Evolutionary conservation across 2,113 vertebrate genomes (phyloP), one percentile per base, ranked within the genome.

Genomic region (Antigone vipio): DNA sequence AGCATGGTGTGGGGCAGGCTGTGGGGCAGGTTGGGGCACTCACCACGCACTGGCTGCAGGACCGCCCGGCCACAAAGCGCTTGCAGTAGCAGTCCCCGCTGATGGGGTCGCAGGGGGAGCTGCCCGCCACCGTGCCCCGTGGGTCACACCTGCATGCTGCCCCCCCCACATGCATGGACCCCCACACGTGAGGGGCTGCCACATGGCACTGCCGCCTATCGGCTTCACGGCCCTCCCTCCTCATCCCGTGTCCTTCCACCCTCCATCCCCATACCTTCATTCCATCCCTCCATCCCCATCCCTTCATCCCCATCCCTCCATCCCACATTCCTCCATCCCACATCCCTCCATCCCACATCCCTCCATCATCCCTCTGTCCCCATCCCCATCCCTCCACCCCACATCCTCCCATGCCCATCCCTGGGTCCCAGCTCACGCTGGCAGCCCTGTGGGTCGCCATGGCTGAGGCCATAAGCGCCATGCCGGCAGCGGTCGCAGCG

Each of bases 11-110:
- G 81, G 86, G 49, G 44, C 34, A 58, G 49, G 15, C 9, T 17
- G 42, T 12, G 55, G 58, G 30, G 71, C n/a, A 27, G 60, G 22
- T 32, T 29, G 45, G 19, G 53, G 52, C 47, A 97, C 98, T 98
- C 73, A 99, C 98, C 99, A 99, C 95, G 49, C 99, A 99, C 94
- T 98, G 97, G 97, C 98, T 98, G 90, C 98, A 99, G 97, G 98
- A 98, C 84, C 98, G 97, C 10, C 98, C 98, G 0, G 98, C 98
- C 71, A 99, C 99, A 0, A 99, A 98, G 95, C 98, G 95, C 97
- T 99, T 99, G 96, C 99, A 99, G 90, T 98, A 98, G 93, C 99
- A 99, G 96, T 98, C 98, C 1, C 98, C 98, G 3, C 98, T 99
- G 96, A 98, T 98, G 88, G 98, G 98, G 86, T 99, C 99, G 32